A percentile compares a stretch with the other conserved stretches of the same genome.
These are phyloP conservation scores for Rhogogaster chlorosoma DNA, from an alignment of 2,888 invertebrate species.

Conservation along the genomic window DNA sequence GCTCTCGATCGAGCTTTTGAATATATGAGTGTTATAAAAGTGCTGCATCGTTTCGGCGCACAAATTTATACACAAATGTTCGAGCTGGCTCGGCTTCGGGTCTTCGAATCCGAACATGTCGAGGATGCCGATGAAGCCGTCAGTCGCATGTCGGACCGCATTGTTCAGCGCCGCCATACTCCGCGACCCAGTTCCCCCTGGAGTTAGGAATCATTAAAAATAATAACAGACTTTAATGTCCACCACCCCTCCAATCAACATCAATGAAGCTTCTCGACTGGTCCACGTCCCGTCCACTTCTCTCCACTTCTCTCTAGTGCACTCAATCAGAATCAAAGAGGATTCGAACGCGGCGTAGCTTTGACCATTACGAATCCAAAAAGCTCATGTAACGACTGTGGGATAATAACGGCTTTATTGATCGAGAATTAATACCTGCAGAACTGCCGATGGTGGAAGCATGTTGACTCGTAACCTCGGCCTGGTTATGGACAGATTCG, in stretches of 20 bases:
- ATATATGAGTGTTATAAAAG: constrained; percentile 98
- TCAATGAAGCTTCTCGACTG: not conserved
- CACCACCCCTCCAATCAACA: not conserved
- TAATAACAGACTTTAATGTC: constrained; percentile 22
- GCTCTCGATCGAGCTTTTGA: constrained; percentile 95
- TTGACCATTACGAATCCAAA: not conserved
- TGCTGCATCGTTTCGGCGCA: constrained; percentile 99
- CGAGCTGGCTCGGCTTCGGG: constrained; percentile 92
- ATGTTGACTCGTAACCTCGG: constrained; percentile 91
- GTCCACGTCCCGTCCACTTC: not conserved
- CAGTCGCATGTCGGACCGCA: constrained; percentile 95
- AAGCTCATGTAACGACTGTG: not conserved
- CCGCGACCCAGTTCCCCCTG: constrained; percentile 86
- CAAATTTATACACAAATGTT: constrained; percentile 96
- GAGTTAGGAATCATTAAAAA: constrained; percentile 19
- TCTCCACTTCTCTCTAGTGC: not conserved
- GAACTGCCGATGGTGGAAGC: constrained; percentile 87
- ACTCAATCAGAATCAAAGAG: constrained; percentile 3
- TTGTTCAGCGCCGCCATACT: constrained; percentile 96
- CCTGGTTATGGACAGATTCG: constrained; percentile 94
- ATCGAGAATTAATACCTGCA: constrained; percentile 65
- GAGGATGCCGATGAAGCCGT: constrained; percentile 96
- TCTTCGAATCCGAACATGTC: constrained; percentile 99
- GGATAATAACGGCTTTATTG: not conserved
- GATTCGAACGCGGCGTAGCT: constrained; percentile 9